These are phyloP conservation scores for Botia kubotai DNA, from an alignment of 2,797 vertebrate species.

Conservation along the genomic window DNA sequence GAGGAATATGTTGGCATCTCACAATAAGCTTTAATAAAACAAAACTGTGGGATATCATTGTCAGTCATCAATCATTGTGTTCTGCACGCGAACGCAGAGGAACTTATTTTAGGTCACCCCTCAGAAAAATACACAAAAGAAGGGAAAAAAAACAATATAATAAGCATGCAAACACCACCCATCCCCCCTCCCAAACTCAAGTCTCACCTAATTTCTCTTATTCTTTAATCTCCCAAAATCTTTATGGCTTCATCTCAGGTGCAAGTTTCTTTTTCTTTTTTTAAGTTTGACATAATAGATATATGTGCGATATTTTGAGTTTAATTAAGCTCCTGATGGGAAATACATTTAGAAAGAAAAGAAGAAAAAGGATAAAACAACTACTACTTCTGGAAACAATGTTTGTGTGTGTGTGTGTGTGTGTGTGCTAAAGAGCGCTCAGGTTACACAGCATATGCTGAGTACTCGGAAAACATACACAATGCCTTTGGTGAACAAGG, in stretches of 20 bases:
- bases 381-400: slow-evolving; percentile 78
- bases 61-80: slow-evolving; percentile 55
- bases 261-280: slow-evolving; percentile 63
- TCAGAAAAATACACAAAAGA: slow-evolving; percentile 39
- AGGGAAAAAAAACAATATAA: slow-evolving; percentile 47
- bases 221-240: slow-evolving; percentile 37
- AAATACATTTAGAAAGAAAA: slow-evolving; percentile 79
- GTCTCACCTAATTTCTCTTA: slow-evolving; percentile 49
- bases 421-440: slow-evolving; percentile 75
- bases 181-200: not conserved
- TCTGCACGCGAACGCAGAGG: slow-evolving; percentile 44
- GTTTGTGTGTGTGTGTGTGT: slow-evolving; percentile 41
- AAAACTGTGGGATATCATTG: slow-evolving; percentile 41
- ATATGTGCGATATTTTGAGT: slow-evolving; percentile 86
- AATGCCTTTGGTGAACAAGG: slow-evolving; percentile 91
- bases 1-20: slow-evolving; percentile 25
- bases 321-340: slow-evolving; percentile 89
- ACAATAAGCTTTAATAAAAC: slow-evolving; percentile 46
- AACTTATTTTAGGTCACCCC: slow-evolving; percentile 50
- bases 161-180: slow-evolving; percentile 41
- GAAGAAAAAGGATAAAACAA: slow-evolving; percentile 30
- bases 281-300: slow-evolving; percentile 76
- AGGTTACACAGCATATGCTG: slow-evolving; percentile 90
- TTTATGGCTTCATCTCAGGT: slow-evolving; percentile 62
- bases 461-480: slow-evolving; percentile 88